phyloP scores from a whole-genome alignment of 1,140 invertebrate genomes.

The Euura saliciscinereae region DNA sequence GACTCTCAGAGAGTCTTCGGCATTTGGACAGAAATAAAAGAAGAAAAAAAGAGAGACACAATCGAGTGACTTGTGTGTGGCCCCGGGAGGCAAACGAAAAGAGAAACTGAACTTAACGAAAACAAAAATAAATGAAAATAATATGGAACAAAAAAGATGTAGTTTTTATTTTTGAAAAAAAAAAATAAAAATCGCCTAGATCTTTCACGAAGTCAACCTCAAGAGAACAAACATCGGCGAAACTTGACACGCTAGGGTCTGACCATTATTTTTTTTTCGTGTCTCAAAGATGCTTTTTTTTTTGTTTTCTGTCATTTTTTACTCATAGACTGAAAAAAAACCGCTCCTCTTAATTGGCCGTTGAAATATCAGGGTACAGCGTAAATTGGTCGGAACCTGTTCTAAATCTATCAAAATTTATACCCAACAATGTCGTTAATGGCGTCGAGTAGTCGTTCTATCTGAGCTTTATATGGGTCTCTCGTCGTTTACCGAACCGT shows the following conservation, averaged over 20 bases:
- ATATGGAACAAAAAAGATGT: too few species aligned
- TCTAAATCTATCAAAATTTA: slow-evolving; percentile 2
- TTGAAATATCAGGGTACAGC: slow-evolving; percentile 1
- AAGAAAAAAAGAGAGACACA: neutral
- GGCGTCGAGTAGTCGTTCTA: neutral
- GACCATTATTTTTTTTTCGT: neutral
- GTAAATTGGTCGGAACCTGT: neutral
- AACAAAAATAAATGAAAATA: too few species aligned
- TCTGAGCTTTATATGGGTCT: neutral
- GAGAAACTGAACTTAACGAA: neutral
- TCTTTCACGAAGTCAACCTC: neutral
- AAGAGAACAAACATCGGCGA: neutral
- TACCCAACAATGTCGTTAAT: neutral
- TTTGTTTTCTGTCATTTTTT: neutral
- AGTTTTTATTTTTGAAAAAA: neutral
- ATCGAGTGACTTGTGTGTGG: slow-evolving; percentile 1
- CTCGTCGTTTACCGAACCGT: neutral
- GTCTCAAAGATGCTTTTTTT: neutral
- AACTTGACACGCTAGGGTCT: neutral
- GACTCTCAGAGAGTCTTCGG: neutral
- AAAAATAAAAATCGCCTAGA: neutral
- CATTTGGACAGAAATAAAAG: neutral
- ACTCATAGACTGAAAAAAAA: neutral
- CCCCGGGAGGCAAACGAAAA: neutral
- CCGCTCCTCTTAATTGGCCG: neutral